Base-by-base conservation (phyloP, 2,797 vertebrate genomes). In the Gadopsis marmoratus region DNA sequence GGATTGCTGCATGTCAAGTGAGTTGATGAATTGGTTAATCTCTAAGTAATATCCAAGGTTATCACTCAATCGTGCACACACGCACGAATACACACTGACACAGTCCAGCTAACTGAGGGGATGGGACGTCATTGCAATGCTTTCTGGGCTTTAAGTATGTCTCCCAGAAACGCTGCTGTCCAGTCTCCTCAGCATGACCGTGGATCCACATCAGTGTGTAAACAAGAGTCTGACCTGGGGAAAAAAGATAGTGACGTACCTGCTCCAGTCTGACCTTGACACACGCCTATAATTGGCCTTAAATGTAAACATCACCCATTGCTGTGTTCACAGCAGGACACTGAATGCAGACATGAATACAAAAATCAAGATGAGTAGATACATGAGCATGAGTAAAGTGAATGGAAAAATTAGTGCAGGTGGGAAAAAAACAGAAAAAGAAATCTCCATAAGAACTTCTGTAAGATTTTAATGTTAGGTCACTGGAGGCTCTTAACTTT, bases 1-100 rank as follows among this genome's bases (percentile, higher is more conserved):
- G 71, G 82, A 87, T 62, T 71, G 73, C 53, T 41, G 60, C 31
- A 50, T 8, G 29, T 86, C 65, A 8, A 11, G 50, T 63, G 68
- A 84, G 61, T 65, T 86, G 82, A 88, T 47, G 11, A 86, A 91
- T 74, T 69, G 76, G 60, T 85, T 53, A 75, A 88, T 84, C 83
- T 51, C 26, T 26, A 26, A 26, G 26, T 80, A 71, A 88, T 88
- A 82, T 76, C 74, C 81, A 87, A 87, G 84, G 89, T 84, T 82
- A 86, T 76, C 70, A 58, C 68, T 70, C 80, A 51, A 58, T 47
- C 61, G 67, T 29, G 1, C 54, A 51, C 54, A 62, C 71, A 54
- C 33, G 7, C 33, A 35, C 5, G 7, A 1, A 35, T 11, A 39
- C 37, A 39, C 41, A 26, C 33, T 70, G 50, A 53, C 33, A 71